Conservation (phyloP, 2,113 vertebrate species). For the Aldabrachelys gigantea region DNA sequence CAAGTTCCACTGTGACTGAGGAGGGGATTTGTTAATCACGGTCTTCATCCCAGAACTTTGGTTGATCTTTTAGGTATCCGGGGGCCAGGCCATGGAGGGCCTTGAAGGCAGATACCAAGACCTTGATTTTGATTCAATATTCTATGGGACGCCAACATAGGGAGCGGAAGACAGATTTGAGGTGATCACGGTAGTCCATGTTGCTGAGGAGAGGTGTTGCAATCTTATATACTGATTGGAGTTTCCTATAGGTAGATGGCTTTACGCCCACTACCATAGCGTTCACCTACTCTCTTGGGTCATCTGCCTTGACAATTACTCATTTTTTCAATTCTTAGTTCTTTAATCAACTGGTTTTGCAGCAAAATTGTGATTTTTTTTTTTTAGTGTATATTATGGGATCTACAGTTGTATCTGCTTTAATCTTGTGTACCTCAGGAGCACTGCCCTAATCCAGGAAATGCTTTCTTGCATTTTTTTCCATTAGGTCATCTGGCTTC, state of each 20-base stretch:
- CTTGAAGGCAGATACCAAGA: too few relatives aligned
- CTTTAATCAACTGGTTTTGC: background rate
- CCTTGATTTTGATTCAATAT: too few relatives aligned
- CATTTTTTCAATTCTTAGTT: background rate
- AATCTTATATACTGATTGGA: background rate
- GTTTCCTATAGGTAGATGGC: rapidly evolving
- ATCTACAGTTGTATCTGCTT: background rate
- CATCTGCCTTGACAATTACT: background rate
- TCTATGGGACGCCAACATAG: background rate
- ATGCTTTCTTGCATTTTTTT: constrained; percentile 13
- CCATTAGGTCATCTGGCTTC: background rate
- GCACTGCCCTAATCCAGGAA: background rate
- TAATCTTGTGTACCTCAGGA: background rate
- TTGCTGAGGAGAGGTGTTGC: background rate
- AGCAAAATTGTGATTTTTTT: background rate
- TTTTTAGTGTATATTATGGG: background rate
- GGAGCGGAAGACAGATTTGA: background rate
- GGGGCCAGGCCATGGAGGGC: too few relatives aligned
- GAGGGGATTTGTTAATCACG: background rate
- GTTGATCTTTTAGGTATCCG: background rate
- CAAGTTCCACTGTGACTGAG: background rate
- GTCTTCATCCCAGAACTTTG: background rate
- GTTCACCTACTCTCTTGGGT: background rate
- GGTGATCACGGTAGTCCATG: background rate
- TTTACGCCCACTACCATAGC: background rate